A percentile compares a stretch with the other conserved stretches of the same genome.
Conservation (phyloP, 2,888 invertebrate genomes). For the Drosophila paucipuncta region DNA sequence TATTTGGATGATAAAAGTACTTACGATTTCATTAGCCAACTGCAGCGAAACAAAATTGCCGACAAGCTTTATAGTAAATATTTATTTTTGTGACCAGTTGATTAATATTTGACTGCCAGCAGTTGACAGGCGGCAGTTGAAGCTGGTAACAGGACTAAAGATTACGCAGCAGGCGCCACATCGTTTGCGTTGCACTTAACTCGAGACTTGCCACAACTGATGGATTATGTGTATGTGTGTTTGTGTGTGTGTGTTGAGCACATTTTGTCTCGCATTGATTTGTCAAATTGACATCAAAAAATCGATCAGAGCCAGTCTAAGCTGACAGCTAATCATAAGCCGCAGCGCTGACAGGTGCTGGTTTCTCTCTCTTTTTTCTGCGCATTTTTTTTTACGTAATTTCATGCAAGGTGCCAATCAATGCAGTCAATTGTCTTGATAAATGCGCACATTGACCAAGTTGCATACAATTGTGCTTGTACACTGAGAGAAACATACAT, state of each 20-base stretch:
- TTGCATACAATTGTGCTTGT: constrained; percentile 33
- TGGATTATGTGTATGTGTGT: constrained; percentile 2
- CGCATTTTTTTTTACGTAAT: constrained; percentile 60
- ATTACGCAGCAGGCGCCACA: constrained; percentile 6
- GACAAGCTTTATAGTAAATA: constrained; percentile 22
- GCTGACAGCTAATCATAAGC: constrained; percentile 79
- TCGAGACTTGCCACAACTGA: neutral
- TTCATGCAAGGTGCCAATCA: constrained; percentile 81
- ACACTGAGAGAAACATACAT: neutral
- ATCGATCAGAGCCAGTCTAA: constrained; percentile 76
- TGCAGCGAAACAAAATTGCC: constrained; percentile 67
- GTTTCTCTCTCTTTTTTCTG: neutral
- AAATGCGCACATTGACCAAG: constrained; percentile 76
- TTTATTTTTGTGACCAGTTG: constrained; percentile 28
- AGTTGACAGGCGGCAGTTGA: constrained; percentile 62
- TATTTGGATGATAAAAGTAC: constrained; percentile 77
- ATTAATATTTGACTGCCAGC: constrained; percentile 66
- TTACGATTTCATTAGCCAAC: constrained; percentile 80
- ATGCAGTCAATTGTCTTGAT: constrained; percentile 77
- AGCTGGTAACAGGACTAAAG: constrained; percentile 38
- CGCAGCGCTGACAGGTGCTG: constrained; percentile 68
- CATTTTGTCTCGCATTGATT: constrained; percentile 67
- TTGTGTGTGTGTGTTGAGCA: neutral
- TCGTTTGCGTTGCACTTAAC: constrained; percentile 51
- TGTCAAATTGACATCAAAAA: constrained; percentile 83